These are phyloP conservation scores for Microctonus aethiopoides DNA, from an alignment of 2,888 invertebrate species.

Conservation along the genomic window DNA sequence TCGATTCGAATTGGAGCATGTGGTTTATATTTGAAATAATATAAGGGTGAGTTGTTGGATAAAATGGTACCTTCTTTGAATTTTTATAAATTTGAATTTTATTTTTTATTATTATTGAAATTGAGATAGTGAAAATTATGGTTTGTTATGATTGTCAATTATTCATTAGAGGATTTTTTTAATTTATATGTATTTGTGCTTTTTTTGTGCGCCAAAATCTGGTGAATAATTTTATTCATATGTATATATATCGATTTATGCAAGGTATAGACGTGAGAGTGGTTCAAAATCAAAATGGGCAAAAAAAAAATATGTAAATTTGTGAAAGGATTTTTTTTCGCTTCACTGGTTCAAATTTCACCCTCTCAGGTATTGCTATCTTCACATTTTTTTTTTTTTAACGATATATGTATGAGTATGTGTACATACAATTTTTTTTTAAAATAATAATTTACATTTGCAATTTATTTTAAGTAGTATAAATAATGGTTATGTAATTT, in stretches of 20 bases:
- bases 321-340: too few relatives aligned
- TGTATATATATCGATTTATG: too few relatives aligned
- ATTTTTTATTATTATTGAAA: too few relatives aligned
- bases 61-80: not conserved
- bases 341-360: too few relatives aligned
- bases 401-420: not conserved
- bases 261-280: too few relatives aligned
- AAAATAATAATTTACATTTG: conserved; percentile 59
- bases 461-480: conserved; percentile 59
- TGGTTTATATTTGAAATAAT: not conserved
- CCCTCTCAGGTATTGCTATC: too few relatives aligned
- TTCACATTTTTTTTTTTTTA: too few relatives aligned
- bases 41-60: not conserved
- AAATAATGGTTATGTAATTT: conserved; percentile 52
- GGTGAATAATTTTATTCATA: not conserved
- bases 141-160: not conserved
- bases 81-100: not conserved
- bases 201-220: not conserved
- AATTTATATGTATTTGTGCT: not conserved
- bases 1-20: conserved; percentile 19
- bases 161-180: not conserved
- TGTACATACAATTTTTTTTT: conserved; percentile 35
- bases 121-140: too few relatives aligned
- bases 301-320: too few relatives aligned
- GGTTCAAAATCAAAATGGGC: too few relatives aligned